Evolutionary conservation across 2,888 invertebrate genomes (phyloP).

Genomic region (Ophioninae sp.): DNA sequence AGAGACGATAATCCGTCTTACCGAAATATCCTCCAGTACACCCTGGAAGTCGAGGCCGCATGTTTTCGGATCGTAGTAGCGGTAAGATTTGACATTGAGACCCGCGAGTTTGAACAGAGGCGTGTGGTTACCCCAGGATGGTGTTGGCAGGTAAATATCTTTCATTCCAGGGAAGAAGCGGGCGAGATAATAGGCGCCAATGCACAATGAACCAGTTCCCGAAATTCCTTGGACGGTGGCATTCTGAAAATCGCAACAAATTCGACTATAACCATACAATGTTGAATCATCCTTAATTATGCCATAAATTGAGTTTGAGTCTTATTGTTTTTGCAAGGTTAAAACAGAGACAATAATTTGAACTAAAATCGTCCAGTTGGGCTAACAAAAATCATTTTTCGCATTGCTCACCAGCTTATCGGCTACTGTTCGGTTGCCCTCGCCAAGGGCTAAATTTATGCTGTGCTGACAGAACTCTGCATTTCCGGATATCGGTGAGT

Average conservation of each 20-base stretch:
- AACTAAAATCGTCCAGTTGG: neutral
- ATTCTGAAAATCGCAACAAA: constrained; percentile 81
- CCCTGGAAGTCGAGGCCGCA: constrained; percentile 97
- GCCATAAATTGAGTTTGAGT: too few relatives aligned
- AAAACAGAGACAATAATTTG: neutral
- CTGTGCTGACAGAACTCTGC: constrained; percentile 92
- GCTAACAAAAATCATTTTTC: neutral
- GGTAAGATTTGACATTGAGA: constrained; percentile 92
- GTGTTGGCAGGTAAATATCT: constrained; percentile 93
- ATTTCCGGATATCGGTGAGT: constrained; percentile 94
- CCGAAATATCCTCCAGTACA: constrained; percentile 92
- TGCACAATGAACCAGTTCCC: constrained; percentile 97
- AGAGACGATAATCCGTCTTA: constrained; percentile 80
- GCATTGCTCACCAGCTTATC: constrained; percentile 87
- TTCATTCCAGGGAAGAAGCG: constrained; percentile 91
- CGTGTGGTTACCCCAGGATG: constrained; percentile 99
- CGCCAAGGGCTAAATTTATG: constrained; percentile 94
- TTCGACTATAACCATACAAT: too few relatives aligned
- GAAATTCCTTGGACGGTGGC: constrained; percentile 92
- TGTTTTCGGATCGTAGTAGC: constrained; percentile 96
- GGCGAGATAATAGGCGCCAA: constrained; percentile 94
- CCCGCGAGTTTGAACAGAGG: constrained; percentile 96
- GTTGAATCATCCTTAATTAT: too few relatives aligned
- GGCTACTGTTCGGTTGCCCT: constrained; percentile 86
- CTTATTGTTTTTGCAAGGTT: too few relatives aligned